Base-by-base conservation (phyloP, 2,113 vertebrate genomes). In the Microcebus tavaratra region DNA sequence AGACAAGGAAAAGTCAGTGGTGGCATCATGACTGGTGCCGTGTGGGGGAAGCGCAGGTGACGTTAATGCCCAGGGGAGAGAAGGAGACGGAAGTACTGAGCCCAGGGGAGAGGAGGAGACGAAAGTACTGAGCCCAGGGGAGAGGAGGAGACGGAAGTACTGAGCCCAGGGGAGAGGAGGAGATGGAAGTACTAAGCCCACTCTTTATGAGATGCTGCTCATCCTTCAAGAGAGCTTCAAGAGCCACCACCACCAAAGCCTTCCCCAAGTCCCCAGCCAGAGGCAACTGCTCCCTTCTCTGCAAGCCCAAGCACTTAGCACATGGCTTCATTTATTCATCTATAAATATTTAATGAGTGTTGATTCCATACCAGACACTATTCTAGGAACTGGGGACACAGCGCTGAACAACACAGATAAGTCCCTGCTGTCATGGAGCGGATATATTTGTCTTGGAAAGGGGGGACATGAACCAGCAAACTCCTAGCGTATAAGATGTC, bases 311-410 rank as follows among this genome's bases (percentile, higher is more conserved):
- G 90, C 23, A 39, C 78, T 91, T 20, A 15, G 36, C 6, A 5
- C 11, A 8, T 53, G 73, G 65, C 91, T 81, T 78, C 61, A 65
- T 68, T 34, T 84, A 68, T 91, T 89, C 83, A 81, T 89, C 79
- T 73, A 42, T 75, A 89, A 96, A 93, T 89, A 87, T 55, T 87
- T 90, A 61, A 27, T 36, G 31, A 61, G 53, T 18, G 11, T 81
- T 85, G 95, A 50, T 76, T 84, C 65, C 65, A 76, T 59, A 88
- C 78, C 78, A 65, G 88, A 48, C 63, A 7, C 80, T 87, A 53
- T 81, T 96, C 75, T 96, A 57, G 83, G 89, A 94, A 80, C 85
- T 72, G 59, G 25, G 39, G 82, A 85, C 86, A 76, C 36, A 82
- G 78, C n/a, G 13, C 50, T 5, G 15, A 50, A 23, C 65, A 61